Base-by-base conservation (phyloP, 2,113 vertebrate species). In the Propithecus coquereli region DNA sequence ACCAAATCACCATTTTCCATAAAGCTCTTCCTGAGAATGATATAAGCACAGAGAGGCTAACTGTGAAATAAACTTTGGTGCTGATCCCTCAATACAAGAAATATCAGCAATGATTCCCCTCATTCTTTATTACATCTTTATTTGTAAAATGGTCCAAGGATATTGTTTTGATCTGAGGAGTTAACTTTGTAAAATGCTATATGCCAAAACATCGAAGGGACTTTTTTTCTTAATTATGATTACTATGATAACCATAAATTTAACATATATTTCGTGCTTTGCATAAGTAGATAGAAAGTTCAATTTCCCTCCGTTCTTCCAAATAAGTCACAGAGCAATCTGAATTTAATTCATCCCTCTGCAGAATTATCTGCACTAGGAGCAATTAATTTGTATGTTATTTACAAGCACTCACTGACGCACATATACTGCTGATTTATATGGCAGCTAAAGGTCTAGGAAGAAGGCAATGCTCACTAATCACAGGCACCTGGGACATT, bases 341-440 rank as follows among this genome's bases (percentile, higher is more conserved):
- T 85, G 79, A 87, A 94, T 95, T 86, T 90, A 86, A 88, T 88
- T 68, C 37, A 92, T 63, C 5, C 50, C 77, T 94, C 87, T 70
- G 32, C 47, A 84, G 79, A 94, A 86, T 94, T 92, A 94, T 79
- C 61, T 84, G 73, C 43, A 89, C 34, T 73, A 93, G 47, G 32
- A 91, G 17, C 27, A 97, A 96, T 85, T 96, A 97, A 92, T 91
- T 86, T 96, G 82, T 83, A 87, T 91, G 50, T 96, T 97, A 97
- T 98, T 98, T 97, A 95, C 94, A 96, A 76, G 43, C 73, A 87
- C 82, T 90, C 91, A 86, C 83, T 90, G 96, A 97, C 96, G 87
- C 96, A 97, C 97, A 91, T n/a, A 96, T 91, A 96, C 77, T 74
- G 77, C 80, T 97, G 87, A 98, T 97, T 97, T 96, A 94, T 93